Evolutionary conservation across 2,797 vertebrate species (phyloP), one percentile per base, ranked within the genome.

Genomic region (Odontamblyopus lacepedii): DNA sequence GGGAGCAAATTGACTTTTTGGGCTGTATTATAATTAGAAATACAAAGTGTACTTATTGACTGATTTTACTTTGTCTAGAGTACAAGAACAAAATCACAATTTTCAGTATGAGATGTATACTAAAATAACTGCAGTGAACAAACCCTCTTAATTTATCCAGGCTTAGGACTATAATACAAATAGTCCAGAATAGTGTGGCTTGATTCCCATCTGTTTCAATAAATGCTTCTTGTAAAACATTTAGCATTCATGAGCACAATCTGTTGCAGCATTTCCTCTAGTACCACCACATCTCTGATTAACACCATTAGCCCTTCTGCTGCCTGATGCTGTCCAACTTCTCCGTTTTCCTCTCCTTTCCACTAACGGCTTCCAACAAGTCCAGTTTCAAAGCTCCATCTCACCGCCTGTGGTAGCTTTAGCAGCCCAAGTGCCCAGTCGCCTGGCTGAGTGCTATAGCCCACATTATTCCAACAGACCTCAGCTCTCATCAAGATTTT

Each of bases 261-360:
- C 72, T 85, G 78, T 78, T 79, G 80, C 72, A 79, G 78, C 82
- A 85, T 84, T 85, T 84, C 79, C 64, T 79, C 79, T 41, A 87
- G 83, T 70, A 75, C 79, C 76, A 83, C 82, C 59, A 82, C 84
- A 85, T 88, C 84, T 85, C 84, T 79, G 88, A 89, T 91, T 83
- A 86, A 87, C 80, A 85, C 87, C 86, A 88, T 91, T 88, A 90
- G 85, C 85, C 91, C 90, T 89, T 90, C 86, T 91, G 90, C 83
- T 87, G 85, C 80, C 75, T 83, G 77, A 73, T 74, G 70, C 82
- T 70, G 76, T 90, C 87, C 91, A 90, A 91, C 79, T 84, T 87
- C 80, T 72, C 18, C 85, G 84, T 89, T 91, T 85, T 87, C 86
- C 75, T 77, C 82, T 78, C 77, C 83, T 77, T 74, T 68, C 79